Evolutionary conservation across 2,888 invertebrate genomes (phyloP).

Genomic region (Acrocera orbiculus): DNA sequence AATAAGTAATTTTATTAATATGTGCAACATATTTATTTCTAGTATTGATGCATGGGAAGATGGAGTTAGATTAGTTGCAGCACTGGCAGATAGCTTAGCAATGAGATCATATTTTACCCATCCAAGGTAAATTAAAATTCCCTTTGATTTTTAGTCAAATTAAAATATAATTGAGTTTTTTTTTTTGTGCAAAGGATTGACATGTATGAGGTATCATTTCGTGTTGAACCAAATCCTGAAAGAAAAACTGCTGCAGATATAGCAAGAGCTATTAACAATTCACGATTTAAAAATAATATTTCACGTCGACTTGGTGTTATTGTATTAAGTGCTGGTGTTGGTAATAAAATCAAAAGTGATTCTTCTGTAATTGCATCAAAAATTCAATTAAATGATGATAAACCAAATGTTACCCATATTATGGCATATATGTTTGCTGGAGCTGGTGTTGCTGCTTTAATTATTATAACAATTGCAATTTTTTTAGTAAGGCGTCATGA

Average conservation of each 20-base stretch:
- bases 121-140: conserved; percentile 4
- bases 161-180: background rate
- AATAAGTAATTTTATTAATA: too few relatives aligned
- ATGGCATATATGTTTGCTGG: conserved; percentile 33
- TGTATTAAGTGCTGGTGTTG: conserved; percentile 56
- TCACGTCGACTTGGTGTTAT: conserved; percentile 47
- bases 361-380: conserved; percentile 23
- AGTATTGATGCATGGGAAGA: conserved; percentile 50
- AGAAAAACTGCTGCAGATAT: conserved; percentile 29
- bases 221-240: conserved; percentile 31
- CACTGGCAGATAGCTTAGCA: conserved; percentile 50
- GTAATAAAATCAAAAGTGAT: conserved; percentile 48
- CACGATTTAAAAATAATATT: conserved; percentile 45
- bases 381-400: conserved; percentile 29
- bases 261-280: conserved; percentile 29
- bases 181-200: too few relatives aligned
- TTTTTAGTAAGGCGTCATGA: conserved; percentile 59
- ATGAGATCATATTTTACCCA: conserved; percentile 20
- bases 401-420: conserved; percentile 31
- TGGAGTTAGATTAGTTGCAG: conserved; percentile 52
- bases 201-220: conserved; percentile 46
- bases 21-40: conserved; percentile 3
- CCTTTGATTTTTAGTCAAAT: too few relatives aligned
- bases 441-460: conserved; percentile 46
- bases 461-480: conserved; percentile 45